phyloP scores from a whole-genome alignment of 2,888 invertebrate species.

The Unio delphinus region DNA sequence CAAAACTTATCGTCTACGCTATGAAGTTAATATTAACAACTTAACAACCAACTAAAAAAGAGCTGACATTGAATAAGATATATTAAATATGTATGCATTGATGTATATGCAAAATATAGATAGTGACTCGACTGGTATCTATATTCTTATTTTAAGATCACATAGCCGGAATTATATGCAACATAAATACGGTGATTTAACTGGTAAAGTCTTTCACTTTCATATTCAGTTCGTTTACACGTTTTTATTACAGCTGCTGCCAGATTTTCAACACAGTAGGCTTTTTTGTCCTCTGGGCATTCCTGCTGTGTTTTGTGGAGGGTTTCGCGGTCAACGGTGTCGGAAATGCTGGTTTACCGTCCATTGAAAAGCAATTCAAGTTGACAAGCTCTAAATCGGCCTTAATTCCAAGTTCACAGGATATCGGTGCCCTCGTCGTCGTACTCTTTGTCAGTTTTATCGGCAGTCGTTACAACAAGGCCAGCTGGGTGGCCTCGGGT shows the following conservation, averaged over 20 bases:
- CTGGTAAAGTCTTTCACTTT: too few relatives aligned
- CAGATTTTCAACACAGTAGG: conserved; percentile 37
- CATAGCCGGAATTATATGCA: too few relatives aligned
- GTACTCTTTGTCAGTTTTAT: conserved; percentile 48
- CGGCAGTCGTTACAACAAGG: conserved; percentile 43
- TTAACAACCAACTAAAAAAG: too few relatives aligned
- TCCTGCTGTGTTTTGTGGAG: conserved; percentile 47
- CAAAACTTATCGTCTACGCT: too few relatives aligned
- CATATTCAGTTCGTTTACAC: too few relatives aligned
- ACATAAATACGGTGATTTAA: too few relatives aligned
- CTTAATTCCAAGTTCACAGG: conserved; percentile 23
- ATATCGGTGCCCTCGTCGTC: conserved; percentile 41
- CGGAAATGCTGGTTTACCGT: conserved; percentile 43
- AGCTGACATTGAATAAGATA: too few relatives aligned
- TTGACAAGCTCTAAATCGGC: conserved; percentile 39
- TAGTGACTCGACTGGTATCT: too few relatives aligned
- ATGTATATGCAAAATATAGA: too few relatives aligned
- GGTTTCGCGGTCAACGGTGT: conserved; percentile 54
- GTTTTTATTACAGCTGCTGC: conserved; percentile 26
- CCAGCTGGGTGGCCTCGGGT: conserved; percentile 41
- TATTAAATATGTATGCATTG: too few relatives aligned
- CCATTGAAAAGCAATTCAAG: conserved; percentile 48
- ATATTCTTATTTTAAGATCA: too few relatives aligned
- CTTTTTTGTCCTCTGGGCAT: conserved; percentile 36
- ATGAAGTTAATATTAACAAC: too few relatives aligned